Evolutionary conservation across 1,140 invertebrate genomes (phyloP).

Genomic region (Helicoverpa zea): DNA sequence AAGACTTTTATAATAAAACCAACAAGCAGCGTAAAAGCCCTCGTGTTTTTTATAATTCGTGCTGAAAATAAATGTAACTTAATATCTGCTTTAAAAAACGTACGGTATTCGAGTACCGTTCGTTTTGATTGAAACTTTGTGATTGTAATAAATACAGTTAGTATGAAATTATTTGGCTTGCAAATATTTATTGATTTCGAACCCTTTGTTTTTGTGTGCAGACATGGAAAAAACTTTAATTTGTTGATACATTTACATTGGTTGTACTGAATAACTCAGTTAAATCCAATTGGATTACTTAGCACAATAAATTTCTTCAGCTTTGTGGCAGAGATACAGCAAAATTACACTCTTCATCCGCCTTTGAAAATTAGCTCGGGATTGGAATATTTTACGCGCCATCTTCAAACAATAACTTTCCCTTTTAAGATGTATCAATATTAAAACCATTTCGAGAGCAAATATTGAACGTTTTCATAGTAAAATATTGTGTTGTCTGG

Average conservation of each 20-base stretch:
- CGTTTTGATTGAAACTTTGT: constrained; percentile 6
- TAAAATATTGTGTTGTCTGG: too few relatives aligned
- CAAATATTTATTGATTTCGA: too few relatives aligned
- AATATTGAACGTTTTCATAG: constrained; percentile 5
- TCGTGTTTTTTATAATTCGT: background rate
- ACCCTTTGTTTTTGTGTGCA: too few relatives aligned
- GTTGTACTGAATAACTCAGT: too few relatives aligned
- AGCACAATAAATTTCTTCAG: too few relatives aligned
- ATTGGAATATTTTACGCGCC: constrained; percentile 13
- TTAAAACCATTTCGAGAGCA: background rate
- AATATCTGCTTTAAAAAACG: background rate
- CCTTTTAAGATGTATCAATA: constrained; percentile 1
- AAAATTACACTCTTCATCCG: constrained; percentile 9
- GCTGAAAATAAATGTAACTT: constrained; percentile 4
- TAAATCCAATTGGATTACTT: too few relatives aligned
- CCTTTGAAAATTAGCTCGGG: constrained; percentile 11
- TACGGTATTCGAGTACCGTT: background rate
- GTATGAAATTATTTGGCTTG: background rate
- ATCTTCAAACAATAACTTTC: constrained; percentile 4
- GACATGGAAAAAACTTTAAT: too few relatives aligned
- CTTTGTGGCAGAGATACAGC: too few relatives aligned
- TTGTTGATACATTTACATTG: too few relatives aligned
- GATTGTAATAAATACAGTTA: background rate
- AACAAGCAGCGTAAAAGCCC: constrained; percentile 10
- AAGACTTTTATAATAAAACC: constrained; percentile 27